Conservation (phyloP, 2,888 invertebrate species). For the Tetramorium bicarinatum region DNA sequence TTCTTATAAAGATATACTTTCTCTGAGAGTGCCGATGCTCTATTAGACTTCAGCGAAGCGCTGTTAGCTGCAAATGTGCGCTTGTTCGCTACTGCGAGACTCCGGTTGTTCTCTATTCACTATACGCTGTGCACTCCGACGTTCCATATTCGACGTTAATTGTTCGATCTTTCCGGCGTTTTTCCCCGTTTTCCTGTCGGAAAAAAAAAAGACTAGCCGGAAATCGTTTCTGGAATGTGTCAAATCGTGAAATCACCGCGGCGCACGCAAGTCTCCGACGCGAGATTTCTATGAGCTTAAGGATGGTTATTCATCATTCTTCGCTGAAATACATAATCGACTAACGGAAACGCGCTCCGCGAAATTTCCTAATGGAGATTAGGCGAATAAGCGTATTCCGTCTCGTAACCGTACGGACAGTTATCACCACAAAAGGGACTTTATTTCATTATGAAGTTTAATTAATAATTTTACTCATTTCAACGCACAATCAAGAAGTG, state of each 20-base stretch:
- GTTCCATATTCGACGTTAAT: constrained; percentile 9
- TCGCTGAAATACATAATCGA: constrained; percentile 39
- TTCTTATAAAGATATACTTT: constrained; percentile 8
- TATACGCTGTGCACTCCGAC: not conserved
- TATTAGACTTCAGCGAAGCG: not conserved
- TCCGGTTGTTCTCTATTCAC: not conserved
- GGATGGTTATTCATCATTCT: constrained; percentile 48
- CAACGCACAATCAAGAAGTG: too few relatives aligned
- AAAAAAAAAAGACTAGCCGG: not conserved
- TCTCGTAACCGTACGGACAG: not conserved
- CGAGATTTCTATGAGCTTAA: constrained; percentile 23
- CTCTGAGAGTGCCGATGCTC: not conserved
- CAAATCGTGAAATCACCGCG: constrained; percentile 38
- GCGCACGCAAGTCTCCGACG: not conserved
- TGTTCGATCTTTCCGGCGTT: not conserved
- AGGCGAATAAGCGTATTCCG: not conserved
- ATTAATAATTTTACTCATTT: too few relatives aligned
- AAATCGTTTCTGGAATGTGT: constrained; percentile 23
- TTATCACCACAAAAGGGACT: not conserved
- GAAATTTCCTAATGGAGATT: constrained; percentile 45
- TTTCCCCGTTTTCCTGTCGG: not conserved
- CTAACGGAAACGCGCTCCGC: constrained; percentile 44
- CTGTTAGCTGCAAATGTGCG: not conserved
- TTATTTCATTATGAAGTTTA: not conserved
- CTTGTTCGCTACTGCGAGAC: not conserved